Evolutionary conservation across 2,797 vertebrate genomes (phyloP).

Genomic region (Phalanger gymnotis): DNA sequence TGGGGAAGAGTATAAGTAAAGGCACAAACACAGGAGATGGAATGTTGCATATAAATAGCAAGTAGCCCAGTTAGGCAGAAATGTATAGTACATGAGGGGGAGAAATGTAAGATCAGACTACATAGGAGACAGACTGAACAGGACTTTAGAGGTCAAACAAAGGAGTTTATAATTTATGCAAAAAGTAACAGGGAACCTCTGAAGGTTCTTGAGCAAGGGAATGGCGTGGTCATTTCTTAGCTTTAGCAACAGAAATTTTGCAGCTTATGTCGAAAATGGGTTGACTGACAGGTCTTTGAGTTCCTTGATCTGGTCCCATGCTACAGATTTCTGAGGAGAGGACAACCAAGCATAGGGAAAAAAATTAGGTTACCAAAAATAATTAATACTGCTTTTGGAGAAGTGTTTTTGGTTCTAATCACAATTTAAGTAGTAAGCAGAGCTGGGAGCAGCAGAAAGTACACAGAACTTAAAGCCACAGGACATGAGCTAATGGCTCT

Average conservation of each 20-base stretch:
- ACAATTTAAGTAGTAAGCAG: neutral
- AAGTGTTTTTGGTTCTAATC: neutral
- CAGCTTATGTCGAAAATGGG: neutral
- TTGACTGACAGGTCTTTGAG: neutral
- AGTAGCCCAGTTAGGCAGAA: neutral
- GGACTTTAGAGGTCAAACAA: neutral
- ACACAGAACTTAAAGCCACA: neutral
- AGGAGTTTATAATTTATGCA: neutral
- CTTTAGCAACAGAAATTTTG: neutral
- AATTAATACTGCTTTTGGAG: neutral
- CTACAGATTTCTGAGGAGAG: neutral
- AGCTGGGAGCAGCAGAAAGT: neutral
- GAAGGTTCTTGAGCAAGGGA: neutral
- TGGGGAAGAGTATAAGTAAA: neutral
- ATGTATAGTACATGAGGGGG: neutral
- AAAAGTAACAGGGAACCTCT: neutral
- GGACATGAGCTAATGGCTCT: neutral
- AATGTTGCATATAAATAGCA: neutral
- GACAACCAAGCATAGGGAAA: neutral
- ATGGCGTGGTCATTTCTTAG: neutral
- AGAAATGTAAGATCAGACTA: neutral
- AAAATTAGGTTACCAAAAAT: neutral
- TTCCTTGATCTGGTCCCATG: neutral
- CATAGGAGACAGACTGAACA: neutral
- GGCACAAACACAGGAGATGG: neutral